Evolutionary conservation across 2,888 invertebrate species (phyloP).

Genomic region (Argyra leucocephala): DNA sequence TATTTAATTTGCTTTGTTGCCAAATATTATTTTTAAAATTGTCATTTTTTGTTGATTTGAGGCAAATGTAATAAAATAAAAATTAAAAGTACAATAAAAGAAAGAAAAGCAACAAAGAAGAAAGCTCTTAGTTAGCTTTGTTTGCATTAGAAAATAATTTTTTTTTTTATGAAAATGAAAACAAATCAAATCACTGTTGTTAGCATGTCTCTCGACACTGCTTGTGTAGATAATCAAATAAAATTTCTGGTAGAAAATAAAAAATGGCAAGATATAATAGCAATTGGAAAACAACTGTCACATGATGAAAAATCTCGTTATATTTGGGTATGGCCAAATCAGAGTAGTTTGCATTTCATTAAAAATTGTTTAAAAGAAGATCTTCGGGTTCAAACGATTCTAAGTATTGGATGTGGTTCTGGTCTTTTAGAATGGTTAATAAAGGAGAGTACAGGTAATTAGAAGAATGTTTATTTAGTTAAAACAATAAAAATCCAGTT

Average conservation of each 20-base stretch:
- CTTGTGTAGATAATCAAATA: background rate
- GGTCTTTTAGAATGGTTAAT: constrained; percentile 77
- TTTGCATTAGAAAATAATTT: too few species aligned
- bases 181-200: background rate
- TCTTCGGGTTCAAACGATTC: constrained; percentile 47
- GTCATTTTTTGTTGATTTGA: too few species aligned
- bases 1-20: too few species aligned
- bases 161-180: background rate
- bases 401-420: constrained; percentile 70
- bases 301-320: constrained; percentile 44
- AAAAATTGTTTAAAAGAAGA: background rate
- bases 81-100: background rate
- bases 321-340: constrained; percentile 64
- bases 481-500: background rate
- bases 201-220: background rate
- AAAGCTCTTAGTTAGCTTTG: background rate
- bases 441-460: constrained; percentile 52
- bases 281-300: constrained; percentile 30
- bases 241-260: constrained; percentile 20
- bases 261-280: constrained; percentile 45
- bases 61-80: too few species aligned
- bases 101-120: background rate
- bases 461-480: constrained; percentile 12
- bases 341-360: background rate
- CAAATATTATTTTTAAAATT: too few species aligned